Evolutionary conservation across 1,140 invertebrate species (phyloP).

Genomic region (Nasonia vitripennis): DNA sequence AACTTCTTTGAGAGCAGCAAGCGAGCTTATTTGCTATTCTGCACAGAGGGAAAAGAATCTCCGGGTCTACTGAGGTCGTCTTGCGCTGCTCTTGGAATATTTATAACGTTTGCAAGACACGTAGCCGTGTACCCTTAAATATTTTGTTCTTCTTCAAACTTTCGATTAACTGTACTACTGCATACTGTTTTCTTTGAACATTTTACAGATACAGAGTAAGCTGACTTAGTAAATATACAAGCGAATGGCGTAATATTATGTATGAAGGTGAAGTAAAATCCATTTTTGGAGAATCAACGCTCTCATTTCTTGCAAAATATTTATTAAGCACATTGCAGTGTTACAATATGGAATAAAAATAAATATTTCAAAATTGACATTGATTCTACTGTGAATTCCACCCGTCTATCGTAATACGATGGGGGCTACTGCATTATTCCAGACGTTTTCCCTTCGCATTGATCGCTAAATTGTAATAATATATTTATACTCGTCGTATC

Average conservation of each 20-base stretch:
- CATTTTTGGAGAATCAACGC: slow-evolving; percentile 20
- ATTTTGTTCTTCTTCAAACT: background rate
- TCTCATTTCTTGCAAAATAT: slow-evolving; percentile 43
- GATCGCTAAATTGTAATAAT: slow-evolving; percentile 14
- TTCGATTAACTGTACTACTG: too few relatives aligned
- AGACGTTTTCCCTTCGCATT: slow-evolving; percentile 24
- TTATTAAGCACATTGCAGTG: slow-evolving; percentile 47
- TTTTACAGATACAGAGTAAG: too few relatives aligned
- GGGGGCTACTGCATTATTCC: background rate
- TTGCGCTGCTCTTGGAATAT: background rate
- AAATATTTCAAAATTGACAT: slow-evolving; percentile 40
- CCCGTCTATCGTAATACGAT: background rate
- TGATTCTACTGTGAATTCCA: slow-evolving; percentile 17
- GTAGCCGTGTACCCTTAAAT: background rate
- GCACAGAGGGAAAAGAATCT: slow-evolving; percentile 32
- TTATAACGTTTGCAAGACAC: background rate
- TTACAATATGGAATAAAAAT: slow-evolving; percentile 50
- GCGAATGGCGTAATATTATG: background rate
- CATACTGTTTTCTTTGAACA: too few relatives aligned
- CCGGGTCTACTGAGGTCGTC: background rate
- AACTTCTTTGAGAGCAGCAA: background rate
- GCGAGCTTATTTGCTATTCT: slow-evolving; percentile 5
- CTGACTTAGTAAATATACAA: too few relatives aligned
- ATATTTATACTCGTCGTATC: slow-evolving; percentile 5
- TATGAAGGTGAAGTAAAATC: slow-evolving; percentile 7